A percentile compares a stretch with the other conserved stretches of the same genome.
Conservation (phyloP, 1,140 invertebrate species). For the Colletes latitarsis region DNA sequence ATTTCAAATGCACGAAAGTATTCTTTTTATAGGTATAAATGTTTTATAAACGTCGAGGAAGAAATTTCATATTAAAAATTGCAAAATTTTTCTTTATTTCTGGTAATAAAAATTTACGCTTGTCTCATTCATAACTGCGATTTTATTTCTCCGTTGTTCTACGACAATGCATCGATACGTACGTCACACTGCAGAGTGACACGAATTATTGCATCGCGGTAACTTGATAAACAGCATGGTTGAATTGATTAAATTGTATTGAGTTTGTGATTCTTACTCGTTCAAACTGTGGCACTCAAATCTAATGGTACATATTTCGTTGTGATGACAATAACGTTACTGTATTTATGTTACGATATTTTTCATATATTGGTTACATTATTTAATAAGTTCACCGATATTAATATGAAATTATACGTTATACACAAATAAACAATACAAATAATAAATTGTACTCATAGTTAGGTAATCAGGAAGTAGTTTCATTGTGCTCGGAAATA, state of each 20-base stretch:
- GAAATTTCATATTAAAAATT: neutral
- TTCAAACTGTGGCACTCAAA: neutral
- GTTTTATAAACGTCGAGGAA: no score
- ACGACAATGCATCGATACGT: slow-evolving; percentile 22
- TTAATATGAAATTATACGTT: no score
- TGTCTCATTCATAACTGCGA: slow-evolving; percentile 17
- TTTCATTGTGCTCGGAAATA: no score
- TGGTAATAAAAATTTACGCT: neutral
- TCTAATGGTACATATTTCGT: neutral
- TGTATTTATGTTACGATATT: no score
- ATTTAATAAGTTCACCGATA: no score
- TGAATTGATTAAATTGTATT: slow-evolving; percentile 40
- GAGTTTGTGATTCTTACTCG: slow-evolving; percentile 18
- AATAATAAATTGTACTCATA: no score
- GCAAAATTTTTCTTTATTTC: neutral
- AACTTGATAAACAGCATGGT: slow-evolving; percentile 47
- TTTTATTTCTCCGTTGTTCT: slow-evolving; percentile 23
- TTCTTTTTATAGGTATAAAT: no score
- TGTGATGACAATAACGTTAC: neutral
- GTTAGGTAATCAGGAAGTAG: no score
- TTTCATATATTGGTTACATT: no score
- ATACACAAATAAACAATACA: no score
- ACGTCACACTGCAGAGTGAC: neutral
- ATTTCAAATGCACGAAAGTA: no score
- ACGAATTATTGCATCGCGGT: slow-evolving; percentile 42